Evolutionary conservation across 2,888 invertebrate genomes (phyloP).

Genomic region (Hypena proboscidalis): DNA sequence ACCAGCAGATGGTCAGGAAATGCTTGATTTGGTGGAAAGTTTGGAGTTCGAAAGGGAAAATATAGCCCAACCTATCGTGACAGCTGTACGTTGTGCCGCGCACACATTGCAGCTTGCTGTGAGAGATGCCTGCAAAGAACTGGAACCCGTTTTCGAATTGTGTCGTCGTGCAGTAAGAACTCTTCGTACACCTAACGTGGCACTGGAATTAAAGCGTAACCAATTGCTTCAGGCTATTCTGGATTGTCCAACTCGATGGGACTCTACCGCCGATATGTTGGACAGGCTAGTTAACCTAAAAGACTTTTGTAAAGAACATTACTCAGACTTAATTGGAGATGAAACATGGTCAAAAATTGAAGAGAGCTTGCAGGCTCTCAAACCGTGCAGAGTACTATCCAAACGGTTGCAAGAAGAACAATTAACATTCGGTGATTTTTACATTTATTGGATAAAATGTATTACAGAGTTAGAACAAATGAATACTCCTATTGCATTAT

Average conservation of each 20-base stretch:
- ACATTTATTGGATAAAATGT: constrained; percentile 1
- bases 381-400: neutral
- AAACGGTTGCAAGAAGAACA: constrained; percentile 6
- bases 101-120: too few relatives aligned
- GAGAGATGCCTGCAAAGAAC: too few relatives aligned
- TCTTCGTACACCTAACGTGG: too few relatives aligned
- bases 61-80: too few relatives aligned
- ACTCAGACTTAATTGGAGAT: neutral
- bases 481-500: constrained; percentile 1
- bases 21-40: too few relatives aligned
- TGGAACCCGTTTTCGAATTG: too few relatives aligned
- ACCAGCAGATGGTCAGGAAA: too few relatives aligned
- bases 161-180: too few relatives aligned
- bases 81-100: too few relatives aligned
- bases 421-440: constrained; percentile 4
- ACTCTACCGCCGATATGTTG: constrained; percentile 9
- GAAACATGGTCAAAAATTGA: constrained; percentile 1
- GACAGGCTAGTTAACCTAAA: constrained; percentile 7
- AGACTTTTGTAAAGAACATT: constrained; percentile 8
- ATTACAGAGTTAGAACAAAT: neutral
- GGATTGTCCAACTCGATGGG: constrained; percentile 7
- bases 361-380: neutral
- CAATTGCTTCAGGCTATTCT: too few relatives aligned
- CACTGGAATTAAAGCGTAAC: too few relatives aligned
- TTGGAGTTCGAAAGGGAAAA: too few relatives aligned